Conservation (phyloP, 2,113 vertebrate genomes). For the Nansenia antarctica region DNA sequence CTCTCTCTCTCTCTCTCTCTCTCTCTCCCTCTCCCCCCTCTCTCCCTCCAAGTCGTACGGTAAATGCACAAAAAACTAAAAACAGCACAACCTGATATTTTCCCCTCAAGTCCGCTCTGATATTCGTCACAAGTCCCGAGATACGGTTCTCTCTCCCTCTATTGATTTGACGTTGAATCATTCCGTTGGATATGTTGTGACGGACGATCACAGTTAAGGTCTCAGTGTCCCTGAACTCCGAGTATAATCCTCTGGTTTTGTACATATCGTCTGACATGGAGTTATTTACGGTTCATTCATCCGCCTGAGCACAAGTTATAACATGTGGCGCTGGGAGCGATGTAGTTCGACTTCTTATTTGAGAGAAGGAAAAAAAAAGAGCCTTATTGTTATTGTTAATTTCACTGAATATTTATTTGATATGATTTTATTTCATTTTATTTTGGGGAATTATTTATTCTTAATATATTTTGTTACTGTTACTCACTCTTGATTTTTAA, state of each 20-base stretch:
- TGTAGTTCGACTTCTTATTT: slow-evolving; percentile 65
- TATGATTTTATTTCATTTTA: slow-evolving; percentile 52
- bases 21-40: neutral
- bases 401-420: slow-evolving; percentile 67
- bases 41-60: neutral
- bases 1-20: neutral
- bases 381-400: slow-evolving; percentile 72
- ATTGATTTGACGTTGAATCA: slow-evolving; percentile 55
- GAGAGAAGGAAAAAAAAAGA: slow-evolving; percentile 59
- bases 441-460: slow-evolving; percentile 66
- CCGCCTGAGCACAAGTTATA: slow-evolving; percentile 71
- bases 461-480: slow-evolving; percentile 71
- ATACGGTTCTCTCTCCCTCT: slow-evolving; percentile 25
- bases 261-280: slow-evolving; percentile 66
- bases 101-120: neutral
- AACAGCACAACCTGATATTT: neutral
- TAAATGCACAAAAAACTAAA: neutral
- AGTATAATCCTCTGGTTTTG: slow-evolving; percentile 51
- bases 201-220: slow-evolving; percentile 58
- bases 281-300: slow-evolving; percentile 62
- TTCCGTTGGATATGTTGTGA: slow-evolving; percentile 36
- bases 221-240: slow-evolving; percentile 36
- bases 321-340: slow-evolving; percentile 64
- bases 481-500: slow-evolving; percentile 33
- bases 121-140: neutral